phyloP scores from a whole-genome alignment of 2,113 vertebrate genomes.

The Microtus richardsoni region DNA sequence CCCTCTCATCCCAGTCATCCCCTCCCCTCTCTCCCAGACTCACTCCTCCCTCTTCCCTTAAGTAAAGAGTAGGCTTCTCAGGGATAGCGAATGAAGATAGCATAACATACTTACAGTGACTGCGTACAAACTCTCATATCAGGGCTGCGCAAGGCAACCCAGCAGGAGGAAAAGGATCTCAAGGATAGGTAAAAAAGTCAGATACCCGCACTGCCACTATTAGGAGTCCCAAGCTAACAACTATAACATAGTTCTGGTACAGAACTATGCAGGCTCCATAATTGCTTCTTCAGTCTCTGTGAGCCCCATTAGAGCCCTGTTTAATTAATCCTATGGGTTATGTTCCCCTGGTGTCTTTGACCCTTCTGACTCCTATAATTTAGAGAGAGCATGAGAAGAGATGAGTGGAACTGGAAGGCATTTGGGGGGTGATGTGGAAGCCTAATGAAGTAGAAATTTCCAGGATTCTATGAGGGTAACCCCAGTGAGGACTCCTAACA shows the following conservation, averaged over 20 bases:
- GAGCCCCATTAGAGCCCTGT: no score
- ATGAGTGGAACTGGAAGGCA: no score
- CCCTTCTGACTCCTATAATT: neutral
- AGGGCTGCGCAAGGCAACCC: neutral
- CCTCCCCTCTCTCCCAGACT: neutral
- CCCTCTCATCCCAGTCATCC: neutral
- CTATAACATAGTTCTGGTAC: neutral
- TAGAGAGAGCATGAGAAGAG: neutral
- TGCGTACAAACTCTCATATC: neutral
- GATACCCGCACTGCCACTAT: neutral
- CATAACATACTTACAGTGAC: neutral
- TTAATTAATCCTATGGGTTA: neutral
- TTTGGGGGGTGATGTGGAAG: neutral
- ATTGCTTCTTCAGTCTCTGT: neutral
- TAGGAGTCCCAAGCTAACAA: neutral
- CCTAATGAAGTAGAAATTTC: neutral
- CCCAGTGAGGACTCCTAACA: neutral
- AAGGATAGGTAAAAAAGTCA: neutral
- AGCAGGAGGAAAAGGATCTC: neutral
- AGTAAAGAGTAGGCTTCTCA: neutral
- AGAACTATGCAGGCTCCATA: neutral
- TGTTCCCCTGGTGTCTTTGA: neutral
- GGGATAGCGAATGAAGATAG: no score
- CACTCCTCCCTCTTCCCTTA: neutral
- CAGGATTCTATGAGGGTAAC: neutral